Conservation (phyloP, 2,113 vertebrate species). For the Jaculus jaculus region DNA sequence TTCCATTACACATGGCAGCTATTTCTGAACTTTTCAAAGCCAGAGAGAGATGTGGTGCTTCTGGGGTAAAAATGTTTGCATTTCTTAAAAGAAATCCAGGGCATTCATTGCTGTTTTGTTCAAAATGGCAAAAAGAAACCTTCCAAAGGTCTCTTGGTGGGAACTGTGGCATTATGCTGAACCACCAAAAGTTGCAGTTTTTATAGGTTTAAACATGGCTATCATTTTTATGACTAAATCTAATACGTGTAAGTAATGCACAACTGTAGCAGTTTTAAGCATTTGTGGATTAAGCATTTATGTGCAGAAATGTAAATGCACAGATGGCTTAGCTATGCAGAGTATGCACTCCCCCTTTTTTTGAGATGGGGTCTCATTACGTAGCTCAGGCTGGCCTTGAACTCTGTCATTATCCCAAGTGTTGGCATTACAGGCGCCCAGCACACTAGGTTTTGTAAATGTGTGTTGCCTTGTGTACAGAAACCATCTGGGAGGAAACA, state of each 20-base stretch:
- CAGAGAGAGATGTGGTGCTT: neutral
- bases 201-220: neutral
- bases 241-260: accelerated
- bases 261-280: no score
- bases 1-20: neutral
- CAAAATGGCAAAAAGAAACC: neutral
- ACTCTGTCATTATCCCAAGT: neutral
- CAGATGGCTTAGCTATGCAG: neutral
- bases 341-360: neutral
- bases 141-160: neutral
- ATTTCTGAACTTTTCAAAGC: neutral
- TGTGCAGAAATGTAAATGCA: accelerated
- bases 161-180: neutral
- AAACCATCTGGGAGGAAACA: neutral
- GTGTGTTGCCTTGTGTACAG: neutral
- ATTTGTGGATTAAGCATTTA: neutral
- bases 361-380: neutral
- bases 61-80: neutral
- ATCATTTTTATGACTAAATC: neutral
- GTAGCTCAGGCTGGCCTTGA: neutral
- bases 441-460: neutral
- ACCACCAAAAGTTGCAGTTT: accelerated
- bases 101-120: neutral
- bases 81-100: neutral
- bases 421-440: neutral